Evolutionary conservation across 2,797 vertebrate genomes (phyloP).

Genomic region (Anguilla marmorata): DNA sequence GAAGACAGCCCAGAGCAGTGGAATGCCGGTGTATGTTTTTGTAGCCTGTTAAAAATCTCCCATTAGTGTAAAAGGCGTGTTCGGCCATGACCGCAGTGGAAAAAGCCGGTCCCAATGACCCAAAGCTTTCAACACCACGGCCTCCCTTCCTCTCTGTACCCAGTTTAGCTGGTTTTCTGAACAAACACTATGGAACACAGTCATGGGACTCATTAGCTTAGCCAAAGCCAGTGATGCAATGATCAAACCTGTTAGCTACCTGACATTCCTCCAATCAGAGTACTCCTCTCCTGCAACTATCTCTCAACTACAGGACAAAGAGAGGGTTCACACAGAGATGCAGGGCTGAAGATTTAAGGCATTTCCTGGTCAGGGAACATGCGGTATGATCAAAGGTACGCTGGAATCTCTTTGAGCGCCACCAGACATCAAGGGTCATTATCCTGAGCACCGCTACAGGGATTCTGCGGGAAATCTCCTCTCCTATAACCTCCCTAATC

Average conservation of each 20-base stretch:
- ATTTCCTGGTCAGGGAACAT: not conserved
- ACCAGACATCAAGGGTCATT: not conserved
- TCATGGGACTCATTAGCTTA: slow-evolving; percentile 53
- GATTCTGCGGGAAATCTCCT: not conserved
- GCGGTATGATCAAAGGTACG: slow-evolving; percentile 27
- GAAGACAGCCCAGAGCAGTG: slow-evolving; percentile 54
- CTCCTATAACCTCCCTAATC: slow-evolving; percentile 2
- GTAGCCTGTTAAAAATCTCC: slow-evolving; percentile 43
- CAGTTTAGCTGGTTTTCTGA: slow-evolving; percentile 47
- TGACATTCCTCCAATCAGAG: slow-evolving; percentile 8
- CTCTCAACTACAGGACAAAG: not conserved
- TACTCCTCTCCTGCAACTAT: not conserved
- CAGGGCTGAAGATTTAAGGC: not conserved
- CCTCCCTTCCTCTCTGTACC: slow-evolving; percentile 46
- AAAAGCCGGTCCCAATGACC: slow-evolving; percentile 41
- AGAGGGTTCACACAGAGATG: not conserved
- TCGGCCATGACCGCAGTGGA: slow-evolving; percentile 40
- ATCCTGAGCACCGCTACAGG: not conserved
- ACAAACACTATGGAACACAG: slow-evolving; percentile 42
- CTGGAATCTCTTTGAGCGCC: not conserved
- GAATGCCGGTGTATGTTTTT: slow-evolving; percentile 57
- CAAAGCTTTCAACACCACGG: slow-evolving; percentile 42
- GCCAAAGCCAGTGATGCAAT: slow-evolving; percentile 28
- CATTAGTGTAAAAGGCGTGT: slow-evolving; percentile 42
- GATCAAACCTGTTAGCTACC: slow-evolving; percentile 23